Conservation (phyloP, 2,113 vertebrate genomes). For the Hepsetus odoe region DNA sequence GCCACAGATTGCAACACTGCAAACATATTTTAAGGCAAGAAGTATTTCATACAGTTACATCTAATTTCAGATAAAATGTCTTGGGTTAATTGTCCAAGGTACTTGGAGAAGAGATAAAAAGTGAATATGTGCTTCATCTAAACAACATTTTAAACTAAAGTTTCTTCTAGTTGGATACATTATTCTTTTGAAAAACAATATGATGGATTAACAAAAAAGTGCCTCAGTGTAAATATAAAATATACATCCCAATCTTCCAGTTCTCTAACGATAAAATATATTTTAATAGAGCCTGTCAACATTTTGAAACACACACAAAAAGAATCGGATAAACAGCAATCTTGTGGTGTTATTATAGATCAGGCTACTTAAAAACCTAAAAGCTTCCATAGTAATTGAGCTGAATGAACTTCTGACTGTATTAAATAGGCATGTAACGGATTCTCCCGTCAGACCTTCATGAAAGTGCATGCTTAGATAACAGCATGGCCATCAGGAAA, state of each 20-base stretch:
- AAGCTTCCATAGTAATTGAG: background rate
- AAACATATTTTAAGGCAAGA: slow-evolving; percentile 31
- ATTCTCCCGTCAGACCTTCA: background rate
- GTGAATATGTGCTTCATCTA: background rate
- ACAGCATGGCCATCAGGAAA: slow-evolving; percentile 14
- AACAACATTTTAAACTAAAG: background rate
- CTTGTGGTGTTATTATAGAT: background rate
- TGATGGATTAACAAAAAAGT: background rate
- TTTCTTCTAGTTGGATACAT: background rate
- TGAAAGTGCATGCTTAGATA: slow-evolving; percentile 16
- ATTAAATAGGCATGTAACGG: slow-evolving; percentile 16
- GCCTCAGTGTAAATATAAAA: background rate
- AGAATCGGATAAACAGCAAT: too few relatives aligned
- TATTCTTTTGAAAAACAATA: background rate
- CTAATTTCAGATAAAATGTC: background rate
- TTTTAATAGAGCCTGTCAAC: background rate
- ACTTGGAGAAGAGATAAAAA: background rate
- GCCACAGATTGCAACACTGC: slow-evolving; percentile 19
- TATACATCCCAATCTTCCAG: background rate
- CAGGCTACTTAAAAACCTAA: background rate
- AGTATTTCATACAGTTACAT: background rate
- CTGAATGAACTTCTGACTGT: slow-evolving; percentile 5
- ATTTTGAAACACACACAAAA: background rate
- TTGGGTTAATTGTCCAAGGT: background rate
- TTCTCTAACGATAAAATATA: background rate